Evolutionary conservation across 1,140 invertebrate genomes (phyloP), one percentile per base, ranked within the genome.

Genomic region (Pseudomyrmex pallidus): DNA sequence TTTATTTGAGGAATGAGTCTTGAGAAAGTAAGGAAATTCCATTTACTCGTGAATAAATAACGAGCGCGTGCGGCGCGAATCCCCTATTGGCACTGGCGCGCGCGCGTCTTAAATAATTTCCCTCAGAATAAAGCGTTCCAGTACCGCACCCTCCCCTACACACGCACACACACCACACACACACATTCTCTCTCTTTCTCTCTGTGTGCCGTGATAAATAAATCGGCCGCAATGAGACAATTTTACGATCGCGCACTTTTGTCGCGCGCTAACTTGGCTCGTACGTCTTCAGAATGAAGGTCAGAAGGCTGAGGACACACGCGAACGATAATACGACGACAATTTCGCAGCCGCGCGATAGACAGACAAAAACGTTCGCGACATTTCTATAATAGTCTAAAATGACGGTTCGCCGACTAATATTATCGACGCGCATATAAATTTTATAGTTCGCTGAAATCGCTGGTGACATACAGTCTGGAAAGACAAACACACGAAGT

Each of bases 31-130:
- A 66, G 85, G 57, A 87, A 87, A 87, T 87, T 80, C 85, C 74
- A 87, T 87, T 87, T 84, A 86, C 74, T 80, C 82, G 86, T 73
- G 68, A 87, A 83, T 87, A 87, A 87, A 87, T 87, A 87, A 87
- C 74, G 74, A n/a, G 56, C 85, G 82, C 83, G 63, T 80, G 74
- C 86, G 73, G 68, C 82, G 35, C 64, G 86, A 87, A 84, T 87
- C 35, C 83, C 68, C 48, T 56, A 77, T 66, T 54, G 73, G 63
- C 25, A 52, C 50, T 9, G 67, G 67, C 68, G 74, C 35, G 35
- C 35, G 35, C 35, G 35, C 61, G 82, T 72, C 54, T 80, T 84
- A 84, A 87, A 78, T 87, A 86, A 87, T 74, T 84, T 70, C 54
- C 5, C 70, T 10, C 63, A 74, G 70, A 59, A 84, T 78, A 87